A percentile compares a stretch with the other conserved stretches of the same genome.
These are phyloP conservation scores for Tenrec ecaudatus DNA, from an alignment of 2,113 vertebrate genomes.

Conservation along the genomic window DNA sequence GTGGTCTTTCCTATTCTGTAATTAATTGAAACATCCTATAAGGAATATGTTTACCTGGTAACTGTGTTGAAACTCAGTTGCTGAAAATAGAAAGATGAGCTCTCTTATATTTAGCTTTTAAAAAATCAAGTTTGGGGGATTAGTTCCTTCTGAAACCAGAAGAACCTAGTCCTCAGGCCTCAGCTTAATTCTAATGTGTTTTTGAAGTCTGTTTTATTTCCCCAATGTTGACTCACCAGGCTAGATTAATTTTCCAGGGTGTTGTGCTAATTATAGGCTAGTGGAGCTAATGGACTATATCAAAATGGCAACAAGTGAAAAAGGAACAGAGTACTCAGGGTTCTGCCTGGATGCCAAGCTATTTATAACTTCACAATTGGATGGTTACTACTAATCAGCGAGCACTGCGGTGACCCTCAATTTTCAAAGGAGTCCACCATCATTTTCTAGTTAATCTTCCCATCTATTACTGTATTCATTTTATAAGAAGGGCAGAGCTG, in stretches of 20 bases:
- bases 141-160: conserved; percentile 37
- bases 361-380: conserved; percentile 60
- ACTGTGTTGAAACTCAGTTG: conserved; percentile 18
- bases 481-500: conserved; percentile 58
- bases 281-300: conserved; percentile 70
- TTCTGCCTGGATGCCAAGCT: conserved; percentile 31
- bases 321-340: not conserved
- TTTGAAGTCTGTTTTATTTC: conserved; percentile 70
- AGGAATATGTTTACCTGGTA: conserved; percentile 33
- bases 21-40: not conserved
- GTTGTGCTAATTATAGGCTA: conserved; percentile 78
- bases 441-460: conserved; percentile 73
- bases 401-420: conserved; percentile 51
- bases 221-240: conserved; percentile 71
- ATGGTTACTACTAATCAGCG: conserved; percentile 70
- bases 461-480: conserved; percentile 25
- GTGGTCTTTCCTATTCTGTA: not conserved
- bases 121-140: conserved; percentile 2
- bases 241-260: conserved; percentile 77
- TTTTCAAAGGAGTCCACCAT: conserved; percentile 57
- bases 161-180: not conserved
- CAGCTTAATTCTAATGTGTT: conserved; percentile 41
- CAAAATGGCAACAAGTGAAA: conserved; percentile 68
- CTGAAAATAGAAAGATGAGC: conserved; percentile 4
- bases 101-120: not conserved